Evolutionary conservation across 2,113 vertebrate species (phyloP).

Genomic region (Equus przewalskii): DNA sequence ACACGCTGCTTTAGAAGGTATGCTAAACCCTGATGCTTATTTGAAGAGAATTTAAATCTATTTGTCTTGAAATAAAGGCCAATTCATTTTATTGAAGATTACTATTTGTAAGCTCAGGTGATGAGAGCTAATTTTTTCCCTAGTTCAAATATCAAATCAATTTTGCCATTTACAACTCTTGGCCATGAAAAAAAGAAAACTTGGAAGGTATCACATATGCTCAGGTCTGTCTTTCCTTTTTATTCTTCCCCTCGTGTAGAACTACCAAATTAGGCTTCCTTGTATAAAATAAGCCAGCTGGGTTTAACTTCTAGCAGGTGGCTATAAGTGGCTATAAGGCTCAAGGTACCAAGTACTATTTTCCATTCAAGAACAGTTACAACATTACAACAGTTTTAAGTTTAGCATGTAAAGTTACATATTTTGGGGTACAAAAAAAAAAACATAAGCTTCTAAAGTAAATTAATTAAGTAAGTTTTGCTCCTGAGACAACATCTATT

Average conservation of each 20-base stretch:
- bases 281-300: background rate
- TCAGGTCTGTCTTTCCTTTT: background rate
- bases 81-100: background rate
- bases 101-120: background rate
- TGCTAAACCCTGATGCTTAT: conserved; percentile 27
- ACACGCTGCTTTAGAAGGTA: background rate
- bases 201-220: background rate
- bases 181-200: background rate
- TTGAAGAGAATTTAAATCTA: conserved; percentile 32
- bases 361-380: background rate
- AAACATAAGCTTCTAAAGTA: background rate
- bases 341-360: background rate
- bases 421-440: background rate
- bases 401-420: background rate
- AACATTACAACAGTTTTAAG: background rate
- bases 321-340: background rate
- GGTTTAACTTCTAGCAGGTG: background rate
- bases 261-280: background rate
- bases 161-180: conserved; percentile 40
- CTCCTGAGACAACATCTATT: background rate
- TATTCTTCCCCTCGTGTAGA: background rate
- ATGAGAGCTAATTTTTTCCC: conserved; percentile 45
- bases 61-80: conserved; percentile 48
- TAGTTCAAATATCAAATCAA: conserved; percentile 36
- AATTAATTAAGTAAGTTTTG: background rate